These are phyloP conservation scores for Yponomeuta evonymella DNA, from an alignment of 2,888 invertebrate genomes.

Conservation along the genomic window DNA sequence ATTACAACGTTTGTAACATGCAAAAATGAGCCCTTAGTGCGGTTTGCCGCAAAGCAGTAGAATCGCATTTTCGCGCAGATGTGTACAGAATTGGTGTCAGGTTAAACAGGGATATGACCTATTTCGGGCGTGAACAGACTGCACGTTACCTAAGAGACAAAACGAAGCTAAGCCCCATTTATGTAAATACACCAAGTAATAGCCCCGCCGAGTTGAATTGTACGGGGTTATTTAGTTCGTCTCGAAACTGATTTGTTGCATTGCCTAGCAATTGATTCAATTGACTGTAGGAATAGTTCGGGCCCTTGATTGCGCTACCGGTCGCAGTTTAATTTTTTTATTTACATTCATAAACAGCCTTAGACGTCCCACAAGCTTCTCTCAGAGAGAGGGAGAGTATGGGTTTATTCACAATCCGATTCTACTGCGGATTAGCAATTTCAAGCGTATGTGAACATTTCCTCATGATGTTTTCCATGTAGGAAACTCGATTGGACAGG, in stretches of 20 bases:
- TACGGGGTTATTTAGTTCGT: slow-evolving; percentile 22
- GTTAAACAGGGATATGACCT: slow-evolving; percentile 65
- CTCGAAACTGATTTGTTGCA: slow-evolving; percentile 20
- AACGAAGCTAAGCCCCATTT: background rate
- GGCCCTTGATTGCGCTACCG: background rate
- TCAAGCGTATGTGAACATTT: too few relatives aligned
- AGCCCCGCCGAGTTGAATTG: background rate
- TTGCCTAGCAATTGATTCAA: slow-evolving; percentile 11
- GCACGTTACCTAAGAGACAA: slow-evolving; percentile 25
- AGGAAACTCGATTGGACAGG: too few relatives aligned
- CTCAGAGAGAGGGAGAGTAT: too few relatives aligned
- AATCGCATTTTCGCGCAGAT: slow-evolving; percentile 53
- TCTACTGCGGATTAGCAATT: too few relatives aligned
- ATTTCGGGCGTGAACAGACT: slow-evolving; percentile 50
- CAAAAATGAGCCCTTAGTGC: background rate
- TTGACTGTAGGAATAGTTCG: background rate
- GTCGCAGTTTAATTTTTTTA: too few relatives aligned
- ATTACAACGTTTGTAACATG: background rate
- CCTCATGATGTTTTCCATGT: too few relatives aligned
- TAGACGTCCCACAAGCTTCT: too few relatives aligned
- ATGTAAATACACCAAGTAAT: background rate
- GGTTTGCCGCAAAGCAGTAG: slow-evolving; percentile 5
- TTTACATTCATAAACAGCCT: too few relatives aligned
- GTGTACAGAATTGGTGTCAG: slow-evolving; percentile 43
- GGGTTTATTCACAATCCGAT: too few relatives aligned